Evolutionary conservation across 2,888 invertebrate genomes (phyloP).

Genomic region (Stratiomys singularior): DNA sequence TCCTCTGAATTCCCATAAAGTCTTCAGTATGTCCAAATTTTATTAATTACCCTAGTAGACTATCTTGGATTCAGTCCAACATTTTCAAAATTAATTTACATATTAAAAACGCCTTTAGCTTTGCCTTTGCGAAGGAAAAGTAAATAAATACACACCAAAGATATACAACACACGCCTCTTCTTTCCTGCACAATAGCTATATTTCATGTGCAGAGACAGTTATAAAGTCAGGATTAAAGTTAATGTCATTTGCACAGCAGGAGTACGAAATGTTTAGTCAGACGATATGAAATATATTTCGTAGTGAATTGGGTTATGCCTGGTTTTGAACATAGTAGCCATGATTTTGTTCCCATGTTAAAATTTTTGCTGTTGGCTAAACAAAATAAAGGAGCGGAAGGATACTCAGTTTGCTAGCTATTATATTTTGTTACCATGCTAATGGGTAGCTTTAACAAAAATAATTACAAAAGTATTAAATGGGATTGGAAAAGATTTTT

Average conservation of each 20-base stretch:
- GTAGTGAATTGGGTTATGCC: not conserved
- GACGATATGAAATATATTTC: not conserved
- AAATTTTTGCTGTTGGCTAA: not conserved
- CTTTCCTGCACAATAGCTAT: conserved; percentile 7
- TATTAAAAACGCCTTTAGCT: conserved; percentile 15
- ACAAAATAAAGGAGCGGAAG: not conserved
- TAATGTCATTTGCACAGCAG: conserved; percentile 41
- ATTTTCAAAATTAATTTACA: conserved; percentile 29
- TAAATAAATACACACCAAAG: conserved; percentile 22
- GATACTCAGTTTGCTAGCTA: conserved; percentile 1
- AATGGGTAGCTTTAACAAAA: conserved; percentile 21
- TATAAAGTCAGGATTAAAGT: conserved; percentile 41
- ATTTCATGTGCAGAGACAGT: conserved; percentile 41
- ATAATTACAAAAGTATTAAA: conserved; percentile 31
- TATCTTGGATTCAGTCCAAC: conserved; percentile 23
- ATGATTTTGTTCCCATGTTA: not conserved
- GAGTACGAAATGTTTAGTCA: not conserved
- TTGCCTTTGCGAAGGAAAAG: not conserved
- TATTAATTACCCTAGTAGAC: conserved; percentile 16
- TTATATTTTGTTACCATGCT: not conserved
- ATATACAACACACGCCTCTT: not conserved
- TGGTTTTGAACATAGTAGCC: not conserved
- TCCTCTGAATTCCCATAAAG: not conserved
- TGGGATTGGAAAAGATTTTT: conserved; percentile 22
- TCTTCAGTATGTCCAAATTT: conserved; percentile 4